A percentile compares a stretch with the other conserved stretches of the same genome.
phyloP scores from a whole-genome alignment of 23 tunicate species.

The Diplosoma virens region DNA sequence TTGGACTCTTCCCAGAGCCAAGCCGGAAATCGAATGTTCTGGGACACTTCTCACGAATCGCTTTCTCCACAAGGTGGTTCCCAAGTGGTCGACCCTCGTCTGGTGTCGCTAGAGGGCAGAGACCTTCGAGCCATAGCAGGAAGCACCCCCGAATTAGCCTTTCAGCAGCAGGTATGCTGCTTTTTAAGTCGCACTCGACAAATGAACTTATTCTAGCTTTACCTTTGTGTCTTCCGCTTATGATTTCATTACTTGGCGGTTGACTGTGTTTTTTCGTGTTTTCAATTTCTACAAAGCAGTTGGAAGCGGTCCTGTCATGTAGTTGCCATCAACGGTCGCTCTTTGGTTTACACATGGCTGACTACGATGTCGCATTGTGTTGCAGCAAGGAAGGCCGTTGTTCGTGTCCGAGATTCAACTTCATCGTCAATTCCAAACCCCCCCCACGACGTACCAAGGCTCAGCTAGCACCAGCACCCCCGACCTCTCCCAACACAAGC shows the following conservation, averaged over 20 bases:
- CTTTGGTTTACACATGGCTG: neutral
- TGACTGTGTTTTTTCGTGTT: too few species aligned
- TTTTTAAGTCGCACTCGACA: too few species aligned
- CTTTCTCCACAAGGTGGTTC: constrained; percentile 61
- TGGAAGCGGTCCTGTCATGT: too few species aligned
- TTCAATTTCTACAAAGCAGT: neutral
- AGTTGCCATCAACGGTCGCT: too few species aligned
- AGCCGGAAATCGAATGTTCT: constrained; percentile 18
- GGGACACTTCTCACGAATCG: constrained; percentile 76
- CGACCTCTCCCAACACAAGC: constrained; percentile 57
- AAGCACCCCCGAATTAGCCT: constrained; percentile 79
- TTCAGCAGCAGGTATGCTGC: constrained; percentile 34
- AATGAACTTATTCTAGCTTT: too few species aligned
- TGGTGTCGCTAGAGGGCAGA: constrained; percentile 2
- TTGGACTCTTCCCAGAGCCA: constrained; percentile 33
- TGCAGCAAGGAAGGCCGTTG: constrained; percentile 36
- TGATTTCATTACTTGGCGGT: too few species aligned
- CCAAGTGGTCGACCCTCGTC: constrained; percentile 20
- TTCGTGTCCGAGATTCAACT: constrained; percentile 79
- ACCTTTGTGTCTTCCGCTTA: too few species aligned
- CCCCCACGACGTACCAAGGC: constrained; percentile 37
- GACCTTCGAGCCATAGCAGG: constrained; percentile 43
- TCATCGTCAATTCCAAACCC: constrained; percentile 51
- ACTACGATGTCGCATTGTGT: neutral
- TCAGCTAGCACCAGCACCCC: constrained; percentile 86